phyloP scores from a whole-genome alignment of 2,888 invertebrate genomes.

The Apoderus coryli region DNA sequence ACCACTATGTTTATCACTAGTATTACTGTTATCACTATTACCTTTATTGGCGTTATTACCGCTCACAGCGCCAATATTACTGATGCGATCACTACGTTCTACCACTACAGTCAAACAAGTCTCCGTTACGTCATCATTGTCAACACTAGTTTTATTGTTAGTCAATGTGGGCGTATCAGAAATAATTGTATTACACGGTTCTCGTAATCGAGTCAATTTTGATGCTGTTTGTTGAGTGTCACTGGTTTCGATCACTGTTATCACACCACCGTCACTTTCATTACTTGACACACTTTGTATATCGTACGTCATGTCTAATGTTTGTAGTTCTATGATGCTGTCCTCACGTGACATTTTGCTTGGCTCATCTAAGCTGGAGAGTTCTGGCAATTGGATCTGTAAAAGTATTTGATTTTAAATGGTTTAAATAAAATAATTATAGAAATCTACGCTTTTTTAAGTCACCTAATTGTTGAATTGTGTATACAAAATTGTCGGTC shows the following conservation, averaged over 20 bases:
- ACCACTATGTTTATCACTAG: slow-evolving; percentile 34
- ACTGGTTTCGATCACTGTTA: slow-evolving; percentile 20
- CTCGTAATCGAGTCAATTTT: neutral
- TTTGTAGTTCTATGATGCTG: slow-evolving; percentile 33
- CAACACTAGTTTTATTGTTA: slow-evolving; percentile 31
- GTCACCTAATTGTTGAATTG: too few relatives aligned
- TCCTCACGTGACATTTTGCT: slow-evolving; percentile 25
- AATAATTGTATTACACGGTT: slow-evolving; percentile 9
- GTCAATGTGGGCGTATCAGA: slow-evolving; percentile 15
- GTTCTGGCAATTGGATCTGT: slow-evolving; percentile 25
- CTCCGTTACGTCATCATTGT: too few relatives aligned
- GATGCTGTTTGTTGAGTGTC: slow-evolving; percentile 9
- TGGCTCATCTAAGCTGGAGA: slow-evolving; percentile 19
- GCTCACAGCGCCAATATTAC: too few relatives aligned
- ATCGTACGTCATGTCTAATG: slow-evolving; percentile 28
- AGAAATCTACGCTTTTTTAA: too few relatives aligned
- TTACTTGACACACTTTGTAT: slow-evolving; percentile 28
- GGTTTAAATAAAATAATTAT: too few relatives aligned
- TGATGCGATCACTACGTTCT: slow-evolving; percentile 21
- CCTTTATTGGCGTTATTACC: slow-evolving; percentile 4
- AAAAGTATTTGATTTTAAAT: too few relatives aligned
- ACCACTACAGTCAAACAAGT: slow-evolving; percentile 35
- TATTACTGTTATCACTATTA: slow-evolving; percentile 19
- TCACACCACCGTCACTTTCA: slow-evolving; percentile 20
- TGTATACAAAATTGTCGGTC: too few relatives aligned